A percentile compares a stretch with the other conserved stretches of the same genome.
phyloP scores from a whole-genome alignment of 2,888 invertebrate species.

The Cataglyphis livida region DNA sequence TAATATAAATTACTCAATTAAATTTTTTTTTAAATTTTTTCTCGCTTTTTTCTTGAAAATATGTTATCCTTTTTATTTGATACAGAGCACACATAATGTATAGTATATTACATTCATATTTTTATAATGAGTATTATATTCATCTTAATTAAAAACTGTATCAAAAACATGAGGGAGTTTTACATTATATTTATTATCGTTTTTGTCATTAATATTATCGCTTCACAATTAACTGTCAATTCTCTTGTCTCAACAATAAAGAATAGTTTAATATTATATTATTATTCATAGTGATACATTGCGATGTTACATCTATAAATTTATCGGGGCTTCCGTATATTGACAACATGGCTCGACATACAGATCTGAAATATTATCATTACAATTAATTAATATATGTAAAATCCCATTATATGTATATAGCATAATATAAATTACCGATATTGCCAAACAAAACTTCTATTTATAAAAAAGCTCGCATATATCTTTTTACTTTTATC shows the following conservation, averaged over 20 bases:
- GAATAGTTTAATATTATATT: constrained; percentile 48
- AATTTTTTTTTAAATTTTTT: too few species aligned
- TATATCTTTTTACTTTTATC: background rate
- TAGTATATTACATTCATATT: background rate
- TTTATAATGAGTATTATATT: background rate
- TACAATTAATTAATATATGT: background rate
- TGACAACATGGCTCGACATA: background rate
- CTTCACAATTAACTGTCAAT: constrained; percentile 1
- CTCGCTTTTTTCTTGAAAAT: background rate
- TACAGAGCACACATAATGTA: background rate
- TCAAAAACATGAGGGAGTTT: background rate
- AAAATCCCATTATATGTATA: background rate
- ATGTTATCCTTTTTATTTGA: background rate
- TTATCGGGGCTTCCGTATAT: constrained; percentile 30
- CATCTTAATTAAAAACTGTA: background rate
- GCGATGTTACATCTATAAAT: constrained; percentile 42
- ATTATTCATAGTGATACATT: constrained; percentile 47
- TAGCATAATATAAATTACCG: background rate
- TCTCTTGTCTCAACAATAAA: constrained; percentile 21
- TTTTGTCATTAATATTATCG: background rate
- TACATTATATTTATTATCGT: background rate
- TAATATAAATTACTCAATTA: background rate
- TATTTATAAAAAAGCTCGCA: background rate
- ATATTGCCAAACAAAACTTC: background rate
- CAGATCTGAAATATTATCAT: background rate